A percentile compares a stretch with the other conserved stretches of the same genome.
Conservation (phyloP, 2,797 vertebrate genomes). For the Pampus argenteus region DNA sequence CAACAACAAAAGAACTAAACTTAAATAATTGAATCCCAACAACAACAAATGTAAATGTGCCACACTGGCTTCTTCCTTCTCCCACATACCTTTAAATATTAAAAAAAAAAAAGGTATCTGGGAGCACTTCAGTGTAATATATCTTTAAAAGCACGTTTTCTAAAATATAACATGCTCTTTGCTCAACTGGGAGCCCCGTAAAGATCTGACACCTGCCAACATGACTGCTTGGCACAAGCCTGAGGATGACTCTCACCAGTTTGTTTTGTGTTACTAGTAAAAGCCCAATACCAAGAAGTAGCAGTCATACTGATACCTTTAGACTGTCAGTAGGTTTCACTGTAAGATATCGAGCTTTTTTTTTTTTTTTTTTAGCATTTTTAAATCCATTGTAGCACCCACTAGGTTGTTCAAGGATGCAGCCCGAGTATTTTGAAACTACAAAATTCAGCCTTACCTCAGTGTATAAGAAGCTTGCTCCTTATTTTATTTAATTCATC, state of each 20-base stretch:
- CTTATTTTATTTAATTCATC: not conserved
- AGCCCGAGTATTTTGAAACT: not conserved
- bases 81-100: too few species aligned
- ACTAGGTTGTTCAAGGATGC: not conserved
- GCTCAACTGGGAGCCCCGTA: not conserved
- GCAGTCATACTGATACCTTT: not conserved
- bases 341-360: too few species aligned
- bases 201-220: not conserved
- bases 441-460: not conserved
- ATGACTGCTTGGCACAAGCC: not conserved
- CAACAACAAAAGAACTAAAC: too few species aligned
- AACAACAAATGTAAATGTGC: too few species aligned
- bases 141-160: too few species aligned
- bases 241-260: not conserved
- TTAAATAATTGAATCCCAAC: too few species aligned
- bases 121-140: too few species aligned
- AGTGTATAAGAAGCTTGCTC: not conserved
- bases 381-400: not conserved
- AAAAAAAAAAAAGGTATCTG: too few species aligned
- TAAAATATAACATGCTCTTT: not conserved
- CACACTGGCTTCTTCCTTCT: too few species aligned
- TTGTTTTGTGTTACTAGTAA: not conserved
- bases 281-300: not conserved
- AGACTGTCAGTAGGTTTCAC: not conserved
- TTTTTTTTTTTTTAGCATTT: too few species aligned